Evolutionary conservation across 1,140 invertebrate species (phyloP).

Genomic region (Schlechtendalia chinensis): DNA sequence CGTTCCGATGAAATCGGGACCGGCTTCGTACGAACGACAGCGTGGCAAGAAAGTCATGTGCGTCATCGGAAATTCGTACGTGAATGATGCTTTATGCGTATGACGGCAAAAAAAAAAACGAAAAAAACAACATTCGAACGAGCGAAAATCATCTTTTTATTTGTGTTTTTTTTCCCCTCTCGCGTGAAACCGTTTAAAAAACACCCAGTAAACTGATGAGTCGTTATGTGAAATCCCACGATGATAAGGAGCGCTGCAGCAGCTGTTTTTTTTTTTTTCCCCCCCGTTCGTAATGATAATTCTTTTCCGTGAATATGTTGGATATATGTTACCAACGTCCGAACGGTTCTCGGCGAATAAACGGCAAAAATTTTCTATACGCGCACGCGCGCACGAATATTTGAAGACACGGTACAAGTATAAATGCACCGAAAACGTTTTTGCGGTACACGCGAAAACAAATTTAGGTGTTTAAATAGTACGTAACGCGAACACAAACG

Average conservation of each 20-base stretch:
- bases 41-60: not conserved
- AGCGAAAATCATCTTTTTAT: constrained; percentile 23
- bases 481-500: not conserved
- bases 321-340: not conserved
- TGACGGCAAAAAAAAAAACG: not conserved
- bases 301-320: constrained; percentile 18
- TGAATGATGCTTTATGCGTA: not conserved
- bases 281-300: too few relatives aligned
- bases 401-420: not conserved
- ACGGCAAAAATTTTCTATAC: not conserved
- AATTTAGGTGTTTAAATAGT: too few relatives aligned
- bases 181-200: not conserved
- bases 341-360: not conserved
- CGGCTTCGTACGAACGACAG: constrained; percentile 1
- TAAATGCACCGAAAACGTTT: not conserved
- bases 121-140: not conserved
- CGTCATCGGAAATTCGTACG: constrained; percentile 4
- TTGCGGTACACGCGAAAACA: not conserved
- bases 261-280: constrained; percentile 8
- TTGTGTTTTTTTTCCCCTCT: not conserved
- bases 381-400: not conserved
- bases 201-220: constrained; percentile 21
- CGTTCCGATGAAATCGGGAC: not conserved
- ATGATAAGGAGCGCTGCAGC: constrained; percentile 19
- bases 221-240: constrained; percentile 42